phyloP scores from a whole-genome alignment of 2,888 invertebrate genomes.

The Microplitis manilae region DNA sequence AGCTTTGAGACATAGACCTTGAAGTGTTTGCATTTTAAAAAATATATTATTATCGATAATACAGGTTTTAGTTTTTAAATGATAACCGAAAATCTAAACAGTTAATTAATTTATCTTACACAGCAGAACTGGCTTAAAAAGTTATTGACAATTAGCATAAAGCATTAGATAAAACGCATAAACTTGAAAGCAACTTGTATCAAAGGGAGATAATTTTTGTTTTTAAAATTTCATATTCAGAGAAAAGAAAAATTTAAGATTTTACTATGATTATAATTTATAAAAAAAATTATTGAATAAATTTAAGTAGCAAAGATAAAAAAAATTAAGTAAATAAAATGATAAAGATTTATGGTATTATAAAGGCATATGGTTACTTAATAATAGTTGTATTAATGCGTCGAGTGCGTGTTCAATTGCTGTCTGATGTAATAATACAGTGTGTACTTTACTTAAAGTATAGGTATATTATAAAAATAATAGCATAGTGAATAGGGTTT shows the following conservation, averaged over 20 bases:
- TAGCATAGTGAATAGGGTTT: not conserved
- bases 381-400: slow-evolving; percentile 5
- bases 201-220: not conserved
- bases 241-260: no score
- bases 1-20: not conserved
- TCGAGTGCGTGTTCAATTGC: slow-evolving; percentile 12
- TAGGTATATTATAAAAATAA: slow-evolving; percentile 5
- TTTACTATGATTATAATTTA: no score
- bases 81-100: not conserved
- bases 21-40: not conserved
- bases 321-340: not conserved
- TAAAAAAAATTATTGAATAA: no score
- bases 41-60: slow-evolving; percentile 7
- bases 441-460: slow-evolving; percentile 35
- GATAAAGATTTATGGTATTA: slow-evolving; percentile 29
- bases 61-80: not conserved
- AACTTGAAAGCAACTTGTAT: slow-evolving; percentile 18
- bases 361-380: not conserved
- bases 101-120: not conserved
- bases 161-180: slow-evolving; percentile 23
- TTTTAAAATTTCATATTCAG: no score
- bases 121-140: not conserved
- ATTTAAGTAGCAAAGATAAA: not conserved
- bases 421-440: slow-evolving; percentile 56
- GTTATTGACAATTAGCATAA: slow-evolving; percentile 19